A percentile compares a stretch with the other conserved stretches of the same genome.
phyloP scores from a whole-genome alignment of 2,113 vertebrate genomes.

The Oreamnos americanus region DNA sequence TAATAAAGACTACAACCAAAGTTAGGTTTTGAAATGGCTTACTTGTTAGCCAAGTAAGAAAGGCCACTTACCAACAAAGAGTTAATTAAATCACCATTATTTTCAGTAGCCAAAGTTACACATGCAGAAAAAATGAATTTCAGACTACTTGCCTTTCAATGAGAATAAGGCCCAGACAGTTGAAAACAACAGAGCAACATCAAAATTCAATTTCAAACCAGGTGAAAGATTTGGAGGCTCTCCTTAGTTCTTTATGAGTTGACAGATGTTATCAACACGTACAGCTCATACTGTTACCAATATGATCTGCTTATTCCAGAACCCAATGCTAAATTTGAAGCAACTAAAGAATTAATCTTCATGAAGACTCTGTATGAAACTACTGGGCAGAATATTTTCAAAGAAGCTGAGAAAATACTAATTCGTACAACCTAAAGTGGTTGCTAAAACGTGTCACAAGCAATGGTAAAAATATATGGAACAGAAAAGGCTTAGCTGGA shows the following conservation, averaged over 20 bases:
- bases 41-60: not conserved
- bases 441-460: not conserved
- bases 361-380: not conserved
- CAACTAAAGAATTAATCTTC: not conserved
- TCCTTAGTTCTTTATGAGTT: not conserved
- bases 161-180: not conserved
- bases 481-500: not conserved
- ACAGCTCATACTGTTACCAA: not conserved
- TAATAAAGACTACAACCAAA: not conserved
- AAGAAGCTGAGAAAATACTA: slow-evolving; percentile 6
- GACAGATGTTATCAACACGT: not conserved
- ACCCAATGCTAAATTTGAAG: not conserved
- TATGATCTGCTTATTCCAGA: not conserved
- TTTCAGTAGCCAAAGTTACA: not conserved
- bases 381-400: not conserved
- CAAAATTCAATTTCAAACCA: not conserved
- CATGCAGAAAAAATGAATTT: not conserved
- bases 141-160: not conserved
- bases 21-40: not conserved
- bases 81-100: not conserved
- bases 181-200: not conserved
- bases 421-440: not conserved
- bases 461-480: not conserved
- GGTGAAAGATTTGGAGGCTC: not conserved
- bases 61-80: not conserved